A percentile compares a stretch with the other conserved stretches of the same genome.
Evolutionary conservation across 2,113 vertebrate species (phyloP).

Genomic region (Bubo bubo): DNA sequence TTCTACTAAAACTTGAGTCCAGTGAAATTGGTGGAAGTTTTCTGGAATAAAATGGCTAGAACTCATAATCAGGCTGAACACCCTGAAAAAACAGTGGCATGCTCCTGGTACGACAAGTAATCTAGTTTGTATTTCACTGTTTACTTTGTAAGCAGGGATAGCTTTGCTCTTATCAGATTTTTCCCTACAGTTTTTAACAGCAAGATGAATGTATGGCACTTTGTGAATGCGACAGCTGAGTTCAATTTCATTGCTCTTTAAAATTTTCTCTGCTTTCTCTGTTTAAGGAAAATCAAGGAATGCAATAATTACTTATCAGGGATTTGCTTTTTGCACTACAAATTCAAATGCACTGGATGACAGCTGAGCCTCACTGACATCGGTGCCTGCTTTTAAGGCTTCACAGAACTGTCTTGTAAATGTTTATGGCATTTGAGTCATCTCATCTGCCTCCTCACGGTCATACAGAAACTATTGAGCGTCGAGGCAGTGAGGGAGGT

Average conservation of each 20-base stretch:
- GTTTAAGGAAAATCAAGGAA: not conserved
- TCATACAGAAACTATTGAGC: not conserved
- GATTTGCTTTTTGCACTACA: not conserved
- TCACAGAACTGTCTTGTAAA: not conserved
- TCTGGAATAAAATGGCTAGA: not conserved
- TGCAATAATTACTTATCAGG: not conserved
- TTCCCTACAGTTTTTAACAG: not conserved
- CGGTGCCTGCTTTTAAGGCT: not conserved
- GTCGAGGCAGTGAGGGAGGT: not conserved
- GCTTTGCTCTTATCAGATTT: not conserved
- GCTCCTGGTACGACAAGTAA: not conserved
- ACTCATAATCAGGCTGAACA: not conserved
- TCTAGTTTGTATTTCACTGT: not conserved
- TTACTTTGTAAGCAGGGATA: not conserved
- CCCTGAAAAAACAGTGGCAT: not conserved
- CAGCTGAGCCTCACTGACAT: not conserved
- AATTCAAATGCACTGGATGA: not conserved
- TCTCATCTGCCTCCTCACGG: not conserved
- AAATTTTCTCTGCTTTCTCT: not conserved
- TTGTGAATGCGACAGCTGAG: not conserved
- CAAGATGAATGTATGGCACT: not conserved
- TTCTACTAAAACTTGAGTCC: not conserved
- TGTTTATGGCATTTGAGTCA: not conserved
- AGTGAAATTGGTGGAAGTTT: not conserved
- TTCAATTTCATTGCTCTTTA: not conserved